Evolutionary conservation across 2,888 invertebrate species (phyloP).

Genomic region (Hydroisotoma schaefferi): DNA sequence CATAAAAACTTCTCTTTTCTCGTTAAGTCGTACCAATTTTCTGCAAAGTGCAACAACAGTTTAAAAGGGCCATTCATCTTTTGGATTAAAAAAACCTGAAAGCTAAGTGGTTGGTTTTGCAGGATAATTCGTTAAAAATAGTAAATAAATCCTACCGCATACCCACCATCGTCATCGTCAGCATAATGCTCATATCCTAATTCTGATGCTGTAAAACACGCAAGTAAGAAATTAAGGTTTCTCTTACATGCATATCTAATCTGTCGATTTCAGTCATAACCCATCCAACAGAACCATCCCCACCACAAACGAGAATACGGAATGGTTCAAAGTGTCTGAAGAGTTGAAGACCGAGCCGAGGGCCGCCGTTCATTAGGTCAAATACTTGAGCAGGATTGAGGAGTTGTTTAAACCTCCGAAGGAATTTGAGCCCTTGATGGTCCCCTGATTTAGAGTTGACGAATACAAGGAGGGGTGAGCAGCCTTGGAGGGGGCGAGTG

Average conservation of each 20-base stretch:
- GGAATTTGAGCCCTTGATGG: conserved; percentile 94
- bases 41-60: conserved; percentile 6
- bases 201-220: too few relatives aligned
- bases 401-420: conserved; percentile 88
- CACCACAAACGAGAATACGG: conserved; percentile 92
- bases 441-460: conserved; percentile 98
- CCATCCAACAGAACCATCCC: conserved; percentile 97
- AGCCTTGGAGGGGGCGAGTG: conserved; percentile 62
- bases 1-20: neutral
- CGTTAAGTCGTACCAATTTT: neutral
- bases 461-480: conserved; percentile 85
- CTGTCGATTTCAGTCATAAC: conserved; percentile 94
- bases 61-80: too few relatives aligned
- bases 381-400: conserved; percentile 97
- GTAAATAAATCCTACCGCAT: too few relatives aligned
- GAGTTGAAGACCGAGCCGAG: conserved; percentile 64
- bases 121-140: too few relatives aligned
- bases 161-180: too few relatives aligned
- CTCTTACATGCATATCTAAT: conserved; percentile 89
- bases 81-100: too few relatives aligned
- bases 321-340: conserved; percentile 95
- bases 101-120: too few relatives aligned
- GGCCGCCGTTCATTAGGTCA: conserved; percentile 76
- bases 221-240: too few relatives aligned
- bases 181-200: too few relatives aligned